Evolutionary conservation across 2,797 vertebrate species (phyloP), one percentile per base, ranked within the genome.

Genomic region (Tauraco hartlaubi): DNA sequence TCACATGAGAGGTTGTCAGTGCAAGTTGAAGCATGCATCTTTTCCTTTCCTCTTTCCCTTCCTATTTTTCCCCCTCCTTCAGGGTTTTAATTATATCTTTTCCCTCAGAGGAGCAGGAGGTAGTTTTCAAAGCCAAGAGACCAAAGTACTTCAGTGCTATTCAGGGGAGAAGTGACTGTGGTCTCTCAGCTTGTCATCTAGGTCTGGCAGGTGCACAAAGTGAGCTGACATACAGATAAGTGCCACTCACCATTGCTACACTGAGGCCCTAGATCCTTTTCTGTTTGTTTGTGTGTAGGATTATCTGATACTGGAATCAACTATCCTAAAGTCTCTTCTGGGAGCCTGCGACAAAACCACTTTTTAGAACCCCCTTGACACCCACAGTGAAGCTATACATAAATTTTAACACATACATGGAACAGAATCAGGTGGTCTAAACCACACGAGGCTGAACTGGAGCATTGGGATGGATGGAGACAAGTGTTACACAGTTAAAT

Each of bases 31-130:
- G 90, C 93, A 81, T 33, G 58, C 82, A 94, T 96, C 90, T 95
- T 94, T 96, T 85, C 72, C 58, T 76, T 93, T 90, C 77, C 84
- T 92, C 33, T 73, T 73, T 52, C 62, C 37, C 84, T 52, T 79
- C 94, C 75, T 93, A 54, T 94, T 81, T 76, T 88, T 21, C 67
- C 41, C 58, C 16, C 46, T 88, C 80, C 92, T 96, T 97, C 44
- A 44, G 91, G 82, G 61, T 97, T 97, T 98, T 97, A 98, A 98
- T 98, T 97, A 97, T 89, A 88, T 95, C 81, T 96, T 90, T 97
- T 94, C 69, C 90, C 88, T 97, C 43, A 25, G 88, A 97, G 91
- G 79, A 93, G 59, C 85, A 86, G 82, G 88, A 96, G 91, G 88
- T 96, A 93, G 88, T 96, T 97, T 96, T 83, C 81, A 89, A 97